Evolutionary conservation across 2,113 vertebrate genomes (phyloP).

Genomic region (Myodes glareolus): DNA sequence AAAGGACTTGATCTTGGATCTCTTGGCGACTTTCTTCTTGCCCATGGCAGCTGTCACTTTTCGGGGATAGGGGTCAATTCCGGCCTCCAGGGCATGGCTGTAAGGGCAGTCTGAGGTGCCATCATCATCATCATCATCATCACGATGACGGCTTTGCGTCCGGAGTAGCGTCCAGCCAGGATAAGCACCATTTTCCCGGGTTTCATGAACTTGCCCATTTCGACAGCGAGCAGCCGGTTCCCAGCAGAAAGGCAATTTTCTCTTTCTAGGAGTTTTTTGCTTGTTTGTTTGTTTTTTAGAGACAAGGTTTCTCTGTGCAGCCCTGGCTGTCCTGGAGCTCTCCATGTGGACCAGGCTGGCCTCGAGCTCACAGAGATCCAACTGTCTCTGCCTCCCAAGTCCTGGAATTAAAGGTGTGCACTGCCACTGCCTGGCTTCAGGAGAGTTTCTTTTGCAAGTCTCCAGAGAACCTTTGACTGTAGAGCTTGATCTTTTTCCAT

Average conservation of each 20-base stretch:
- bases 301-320: neutral
- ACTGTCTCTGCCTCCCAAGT: neutral
- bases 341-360: neutral
- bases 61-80: no score
- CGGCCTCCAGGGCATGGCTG: no score
- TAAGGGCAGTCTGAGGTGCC: no score
- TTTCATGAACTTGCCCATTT: no score
- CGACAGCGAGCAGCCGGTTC: no score
- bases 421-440: neutral
- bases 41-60: no score
- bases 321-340: neutral
- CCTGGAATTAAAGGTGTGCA: neutral
- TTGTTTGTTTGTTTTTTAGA: neutral
- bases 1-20: no score
- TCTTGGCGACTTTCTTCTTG: no score
- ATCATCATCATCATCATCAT: no score
- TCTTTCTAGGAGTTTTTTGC: neutral
- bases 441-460: neutral
- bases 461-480: neutral
- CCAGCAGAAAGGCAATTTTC: neutral
- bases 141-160: no score
- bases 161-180: no score
- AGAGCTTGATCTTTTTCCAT: neutral
- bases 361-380: neutral
- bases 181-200: no score